Base-by-base conservation (phyloP, 2,113 vertebrate genomes). In the Columba janthina region DNA sequence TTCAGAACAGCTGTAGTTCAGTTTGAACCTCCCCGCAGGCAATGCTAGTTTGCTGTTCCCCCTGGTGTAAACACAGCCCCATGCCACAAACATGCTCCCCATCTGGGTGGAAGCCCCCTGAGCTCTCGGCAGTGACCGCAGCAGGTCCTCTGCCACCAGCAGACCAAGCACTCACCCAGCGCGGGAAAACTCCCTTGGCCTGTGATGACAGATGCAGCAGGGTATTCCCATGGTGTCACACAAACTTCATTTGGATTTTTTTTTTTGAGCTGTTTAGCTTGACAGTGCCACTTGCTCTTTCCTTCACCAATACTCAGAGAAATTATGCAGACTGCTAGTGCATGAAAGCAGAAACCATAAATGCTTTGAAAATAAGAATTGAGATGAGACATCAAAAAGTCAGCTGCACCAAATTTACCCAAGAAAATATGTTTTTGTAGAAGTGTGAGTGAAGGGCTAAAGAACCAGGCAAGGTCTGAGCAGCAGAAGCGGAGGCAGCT, bases 131-230 rank as follows among this genome's bases (percentile, higher is more conserved):
- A 15, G 10, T 77, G 57, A 54, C 61, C 2, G 0, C 65, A 66
- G 31, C 56, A 50, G 38, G 48, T 67, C 31, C 44, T 73, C 40
- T 57, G 40, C 36, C 56, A 70, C 54, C 56, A 66, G 21, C 46
- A 60, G 60, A 62, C 10, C 25, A 11, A 74, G 34, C 3, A 0
- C 48, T 89, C 22, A n/a, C 40, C n/a, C 46, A 62, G 75, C 6
- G 0, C 1, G 0, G 25, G 44, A 92, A 94, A 77, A 10, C 18
- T 93, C 57, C 56, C 20, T 62, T 0, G 0, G 28, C 79, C 50
- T 1, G 0, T 3, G 0, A 31, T 0, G 1, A 28, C 42, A 86
- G 53, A 71, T 31, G 28, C 5, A 1, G 11, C 69, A 56, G 79
- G 60, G 72, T 90, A 86, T 94, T 96, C 94, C 85, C 72, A 8